Conservation (phyloP, 1,140 invertebrate species). For the Micrasema minimum region DNA sequence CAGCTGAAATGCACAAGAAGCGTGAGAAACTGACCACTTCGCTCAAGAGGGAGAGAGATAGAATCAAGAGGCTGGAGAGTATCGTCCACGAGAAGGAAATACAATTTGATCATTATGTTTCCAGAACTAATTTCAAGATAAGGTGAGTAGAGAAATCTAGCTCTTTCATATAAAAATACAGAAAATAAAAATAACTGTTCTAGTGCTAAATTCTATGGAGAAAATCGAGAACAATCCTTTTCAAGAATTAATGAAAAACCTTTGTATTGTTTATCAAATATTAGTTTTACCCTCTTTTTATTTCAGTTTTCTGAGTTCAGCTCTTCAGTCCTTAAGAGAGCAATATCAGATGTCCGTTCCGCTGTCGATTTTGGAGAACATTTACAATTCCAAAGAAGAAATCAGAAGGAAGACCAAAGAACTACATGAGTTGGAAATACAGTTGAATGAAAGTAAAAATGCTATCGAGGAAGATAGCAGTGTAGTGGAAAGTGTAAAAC, state of each 20-base stretch:
- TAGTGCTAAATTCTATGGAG: too few relatives aligned
- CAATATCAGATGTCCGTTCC: conserved; percentile 63
- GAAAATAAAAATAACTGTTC: too few relatives aligned
- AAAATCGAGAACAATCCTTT: too few relatives aligned
- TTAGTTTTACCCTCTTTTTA: conserved; percentile 8
- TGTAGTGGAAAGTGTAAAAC: neutral
- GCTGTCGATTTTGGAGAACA: conserved; percentile 59
- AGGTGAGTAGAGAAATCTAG: too few relatives aligned
- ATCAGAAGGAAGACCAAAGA: conserved; percentile 43
- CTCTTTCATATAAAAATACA: too few relatives aligned
- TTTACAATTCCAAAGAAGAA: conserved; percentile 55
- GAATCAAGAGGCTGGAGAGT: conserved; percentile 59
- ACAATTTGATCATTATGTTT: conserved; percentile 59
- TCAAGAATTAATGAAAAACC: too few relatives aligned
- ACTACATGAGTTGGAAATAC: conserved; percentile 3
- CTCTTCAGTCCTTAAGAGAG: conserved; percentile 59
- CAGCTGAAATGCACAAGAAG: conserved; percentile 59
- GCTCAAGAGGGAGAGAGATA: conserved; percentile 60
- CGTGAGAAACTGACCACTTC: conserved; percentile 57
- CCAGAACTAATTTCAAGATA: conserved; percentile 60
- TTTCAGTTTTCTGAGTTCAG: conserved; percentile 59
- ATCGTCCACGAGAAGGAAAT: conserved; percentile 59
- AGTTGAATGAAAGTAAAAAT: conserved; percentile 5
- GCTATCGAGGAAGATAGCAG: neutral
- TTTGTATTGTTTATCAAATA: too few relatives aligned